Evolutionary conservation across 2,797 vertebrate species (phyloP), one percentile per base, ranked within the genome.

Genomic region (Gambelia wislizenii): DNA sequence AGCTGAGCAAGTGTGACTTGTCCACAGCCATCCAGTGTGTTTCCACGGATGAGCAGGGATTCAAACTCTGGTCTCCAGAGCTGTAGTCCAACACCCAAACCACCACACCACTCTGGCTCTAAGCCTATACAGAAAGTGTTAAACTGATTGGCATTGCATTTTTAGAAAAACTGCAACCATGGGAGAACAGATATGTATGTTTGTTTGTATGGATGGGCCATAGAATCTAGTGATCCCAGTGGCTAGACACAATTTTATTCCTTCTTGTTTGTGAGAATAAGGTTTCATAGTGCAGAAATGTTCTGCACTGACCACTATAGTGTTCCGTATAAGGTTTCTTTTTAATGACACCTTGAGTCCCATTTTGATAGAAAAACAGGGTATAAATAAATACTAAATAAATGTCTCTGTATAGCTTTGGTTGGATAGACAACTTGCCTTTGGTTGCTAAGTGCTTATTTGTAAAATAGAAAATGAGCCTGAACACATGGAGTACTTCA

Each of bases 191-290:
- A 25, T 52, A 13, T 33, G 30, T 52, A 13, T n/a, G 30, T 6
- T 6, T n/a, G 30, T 18, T 2, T n/a, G 10, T 0, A 5, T 16
- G 33, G 2, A 9, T n/a, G 14, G 10, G 2, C 12, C 30, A 47
- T 54, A 52, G 18, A 79, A n/a, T 79, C 20, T 12, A 81, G 30
- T 12, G 36, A 82, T n/a, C 16, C 20, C 54, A 59, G 52, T 6
- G 78, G 2, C 14, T 22, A 59, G n/a, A 80, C 6, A 12, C 9
- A 36, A 14, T 27, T 59, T 61, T 30, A 33, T 33, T 5, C 44
- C 44, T 39, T 18, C 16, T n/a, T 27, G 36, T 42, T 3, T 22
- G n/a, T 54, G n/a, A 61, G 36, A 3, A 33, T 6, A 42, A 12
- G 22, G 42, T 5, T 79, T 18, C 18, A 6, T 39, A 30, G 10